Percentiles rank a stretch among this genome's conserved stretches.
These are phyloP conservation scores for Botrylloides violaceus DNA, from an alignment of 23 tunicate genomes.

Conservation along the genomic window DNA sequence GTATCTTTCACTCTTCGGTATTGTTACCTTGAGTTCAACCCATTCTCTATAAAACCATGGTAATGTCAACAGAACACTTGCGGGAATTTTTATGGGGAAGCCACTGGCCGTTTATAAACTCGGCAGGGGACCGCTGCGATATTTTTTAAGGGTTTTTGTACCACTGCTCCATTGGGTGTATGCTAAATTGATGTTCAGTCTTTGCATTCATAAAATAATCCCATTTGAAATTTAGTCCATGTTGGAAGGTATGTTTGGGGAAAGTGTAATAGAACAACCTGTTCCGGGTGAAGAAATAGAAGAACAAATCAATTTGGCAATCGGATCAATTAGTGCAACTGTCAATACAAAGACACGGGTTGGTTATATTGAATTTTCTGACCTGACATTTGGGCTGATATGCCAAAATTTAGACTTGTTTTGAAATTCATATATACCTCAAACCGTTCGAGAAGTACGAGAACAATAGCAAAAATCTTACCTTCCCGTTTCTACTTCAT, in stretches of 20 bases:
- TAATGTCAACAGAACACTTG: not conserved
- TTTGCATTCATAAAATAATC: not conserved
- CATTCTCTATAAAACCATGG: no score
- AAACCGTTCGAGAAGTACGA: no score
- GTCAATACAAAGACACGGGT: slow-evolving; percentile 69
- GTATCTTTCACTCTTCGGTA: no score
- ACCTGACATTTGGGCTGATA: not conserved
- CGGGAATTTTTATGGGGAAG: not conserved
- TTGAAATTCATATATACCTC: no score
- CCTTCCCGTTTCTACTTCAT: no score
- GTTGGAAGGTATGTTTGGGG: slow-evolving; percentile 96
- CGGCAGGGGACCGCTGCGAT: no score
- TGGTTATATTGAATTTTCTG: not conserved
- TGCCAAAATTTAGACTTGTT: no score
- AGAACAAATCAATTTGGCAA: slow-evolving; percentile 38
- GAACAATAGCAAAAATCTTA: no score
- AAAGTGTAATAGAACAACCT: slow-evolving; percentile 46
- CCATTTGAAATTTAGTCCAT: slow-evolving; percentile 30
- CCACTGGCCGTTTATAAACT: no score
- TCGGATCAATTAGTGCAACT: slow-evolving; percentile 32
- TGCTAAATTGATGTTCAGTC: not conserved
- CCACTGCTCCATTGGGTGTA: not conserved
- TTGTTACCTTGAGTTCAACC: no score
- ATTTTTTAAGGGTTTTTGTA: no score
- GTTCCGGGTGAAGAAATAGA: slow-evolving; percentile 53